Conservation (phyloP, 2,888 invertebrate genomes). For the Orchestes rusci region DNA sequence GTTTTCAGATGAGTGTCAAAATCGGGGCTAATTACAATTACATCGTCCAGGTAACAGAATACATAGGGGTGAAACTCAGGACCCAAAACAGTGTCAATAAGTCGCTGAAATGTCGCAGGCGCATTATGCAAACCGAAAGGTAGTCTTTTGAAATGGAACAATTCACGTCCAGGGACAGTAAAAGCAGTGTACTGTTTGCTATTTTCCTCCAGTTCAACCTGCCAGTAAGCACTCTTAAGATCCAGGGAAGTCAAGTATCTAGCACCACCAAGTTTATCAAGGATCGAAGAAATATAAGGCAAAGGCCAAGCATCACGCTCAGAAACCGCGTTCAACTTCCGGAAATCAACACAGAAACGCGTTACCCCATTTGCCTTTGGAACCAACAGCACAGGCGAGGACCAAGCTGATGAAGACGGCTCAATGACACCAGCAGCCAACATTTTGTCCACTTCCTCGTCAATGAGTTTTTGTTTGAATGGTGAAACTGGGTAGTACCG, state of each 20-base stretch:
- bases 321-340: neutral
- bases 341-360: neutral
- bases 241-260: conserved; percentile 33
- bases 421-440: conserved; percentile 24
- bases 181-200: too few relatives aligned
- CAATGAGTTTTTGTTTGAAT: conserved; percentile 4
- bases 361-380: too few relatives aligned
- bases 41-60: conserved; percentile 11
- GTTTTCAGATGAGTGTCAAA: conserved; percentile 15
- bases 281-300: neutral
- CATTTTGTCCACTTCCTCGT: conserved; percentile 34
- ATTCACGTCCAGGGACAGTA: conserved; percentile 29
- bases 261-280: neutral
- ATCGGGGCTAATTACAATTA: conserved; percentile 15
- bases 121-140: conserved; percentile 33
- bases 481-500: too few relatives aligned
- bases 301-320: neutral
- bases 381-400: too few relatives aligned
- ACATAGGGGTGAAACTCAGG: conserved; percentile 27
- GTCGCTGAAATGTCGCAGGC: too few relatives aligned
- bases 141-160: conserved; percentile 32
- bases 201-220: too few relatives aligned
- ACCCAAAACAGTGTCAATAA: too few relatives aligned
- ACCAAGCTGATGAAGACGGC: conserved; percentile 30
- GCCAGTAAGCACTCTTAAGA: conserved; percentile 30